phyloP scores from a whole-genome alignment of 2,888 invertebrate species.

The Ceramica pisi region DNA sequence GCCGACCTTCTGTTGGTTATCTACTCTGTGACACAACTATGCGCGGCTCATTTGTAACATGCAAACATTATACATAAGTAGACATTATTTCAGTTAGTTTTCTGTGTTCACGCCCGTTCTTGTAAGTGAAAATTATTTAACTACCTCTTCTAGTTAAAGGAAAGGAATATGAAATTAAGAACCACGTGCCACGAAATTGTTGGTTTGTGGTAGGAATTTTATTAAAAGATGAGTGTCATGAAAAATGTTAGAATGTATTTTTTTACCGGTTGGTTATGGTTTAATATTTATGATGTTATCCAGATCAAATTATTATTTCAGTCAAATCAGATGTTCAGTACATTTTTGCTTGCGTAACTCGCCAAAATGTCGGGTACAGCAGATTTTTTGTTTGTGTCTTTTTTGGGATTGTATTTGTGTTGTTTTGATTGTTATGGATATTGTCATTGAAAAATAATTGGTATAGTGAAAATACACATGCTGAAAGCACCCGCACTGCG shows the following conservation, averaged over 20 bases:
- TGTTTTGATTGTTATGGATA: no score
- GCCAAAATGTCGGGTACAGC: no score
- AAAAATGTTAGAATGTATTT: not conserved
- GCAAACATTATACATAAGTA: constrained; percentile 40
- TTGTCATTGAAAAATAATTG: no score
- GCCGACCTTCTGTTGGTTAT: not conserved
- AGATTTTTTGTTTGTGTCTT: no score
- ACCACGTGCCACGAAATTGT: not conserved
- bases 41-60: constrained; percentile 46
- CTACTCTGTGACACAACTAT: constrained; percentile 17
- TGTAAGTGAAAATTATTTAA: constrained; percentile 42
- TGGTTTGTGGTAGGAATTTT: not conserved
- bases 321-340: no score
- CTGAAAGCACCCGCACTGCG: no score
- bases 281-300: no score
- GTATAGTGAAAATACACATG: no score
- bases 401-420: no score
- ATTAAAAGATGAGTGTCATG: not conserved
- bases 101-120: constrained; percentile 28
- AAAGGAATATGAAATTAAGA: constrained; percentile 6
- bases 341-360: no score
- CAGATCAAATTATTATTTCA: no score
- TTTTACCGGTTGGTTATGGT: not conserved
- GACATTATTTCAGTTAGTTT: constrained; percentile 32
- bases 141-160: constrained; percentile 19